phyloP scores from a whole-genome alignment of 2,797 vertebrate genomes.

The Esox masquinongy region DNA sequence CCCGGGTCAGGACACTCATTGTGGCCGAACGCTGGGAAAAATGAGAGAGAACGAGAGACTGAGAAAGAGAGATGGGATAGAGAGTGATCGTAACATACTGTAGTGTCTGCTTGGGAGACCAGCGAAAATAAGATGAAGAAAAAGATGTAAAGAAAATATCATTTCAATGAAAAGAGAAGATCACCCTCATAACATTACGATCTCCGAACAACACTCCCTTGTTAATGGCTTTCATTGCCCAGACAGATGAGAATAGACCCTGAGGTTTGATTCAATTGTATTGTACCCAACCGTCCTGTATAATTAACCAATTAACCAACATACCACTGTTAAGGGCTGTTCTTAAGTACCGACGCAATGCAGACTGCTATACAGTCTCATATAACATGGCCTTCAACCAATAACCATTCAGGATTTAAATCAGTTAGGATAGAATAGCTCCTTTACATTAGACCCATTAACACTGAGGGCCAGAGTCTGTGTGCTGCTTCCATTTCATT shows the following conservation, averaged over 20 bases:
- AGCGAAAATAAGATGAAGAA: neutral
- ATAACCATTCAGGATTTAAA: too few species aligned
- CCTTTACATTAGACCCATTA: neutral
- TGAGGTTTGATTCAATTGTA: neutral
- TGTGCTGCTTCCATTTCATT: neutral
- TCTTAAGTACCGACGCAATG: too few species aligned
- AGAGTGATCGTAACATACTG: too few species aligned
- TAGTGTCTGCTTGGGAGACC: neutral
- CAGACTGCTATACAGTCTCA: too few species aligned
- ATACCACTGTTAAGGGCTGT: too few species aligned
- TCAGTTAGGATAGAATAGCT: neutral
- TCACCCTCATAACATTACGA: neutral
- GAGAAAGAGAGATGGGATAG: neutral
- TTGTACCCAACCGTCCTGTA: too few species aligned
- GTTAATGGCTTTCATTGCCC: constrained; percentile 27
- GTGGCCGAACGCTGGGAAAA: constrained; percentile 88
- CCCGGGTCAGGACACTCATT: constrained; percentile 98
- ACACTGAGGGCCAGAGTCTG: neutral
- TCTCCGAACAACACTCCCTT: constrained; percentile 35
- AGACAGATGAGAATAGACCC: constrained; percentile 12
- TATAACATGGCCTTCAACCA: neutral
- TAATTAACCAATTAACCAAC: too few species aligned
- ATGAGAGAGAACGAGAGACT: too few species aligned
- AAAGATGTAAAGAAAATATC: neutral
- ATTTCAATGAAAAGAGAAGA: too few species aligned